Evolutionary conservation across 2,888 invertebrate species (phyloP).

Genomic region (Chrysomela aeneicollis): DNA sequence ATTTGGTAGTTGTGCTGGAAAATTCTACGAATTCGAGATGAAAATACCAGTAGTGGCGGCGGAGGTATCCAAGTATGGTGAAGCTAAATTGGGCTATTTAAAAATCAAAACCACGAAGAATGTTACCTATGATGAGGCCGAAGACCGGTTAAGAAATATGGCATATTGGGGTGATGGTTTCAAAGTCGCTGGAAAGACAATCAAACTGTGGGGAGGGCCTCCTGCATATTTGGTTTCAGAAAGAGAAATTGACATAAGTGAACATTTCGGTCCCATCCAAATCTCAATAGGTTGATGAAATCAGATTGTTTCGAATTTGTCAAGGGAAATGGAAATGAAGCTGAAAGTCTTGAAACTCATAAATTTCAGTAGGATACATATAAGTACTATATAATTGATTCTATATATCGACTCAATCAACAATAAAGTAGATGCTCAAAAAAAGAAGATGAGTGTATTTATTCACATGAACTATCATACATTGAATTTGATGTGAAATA

Average conservation of each 20-base stretch:
- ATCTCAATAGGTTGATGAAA: neutral
- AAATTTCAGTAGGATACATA: too few relatives aligned
- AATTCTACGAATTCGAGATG: neutral
- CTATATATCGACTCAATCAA: too few relatives aligned
- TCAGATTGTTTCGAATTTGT: too few relatives aligned
- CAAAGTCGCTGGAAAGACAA: conserved; percentile 8
- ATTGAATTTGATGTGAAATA: too few relatives aligned
- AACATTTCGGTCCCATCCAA: neutral
- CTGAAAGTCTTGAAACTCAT: too few relatives aligned
- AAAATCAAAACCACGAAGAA: neutral
- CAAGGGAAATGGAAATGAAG: too few relatives aligned
- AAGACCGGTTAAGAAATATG: conserved; percentile 15
- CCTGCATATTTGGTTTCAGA: neutral
- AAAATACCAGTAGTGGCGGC: neutral
- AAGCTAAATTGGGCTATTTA: neutral
- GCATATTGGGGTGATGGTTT: conserved; percentile 17
- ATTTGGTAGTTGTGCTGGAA: neutral
- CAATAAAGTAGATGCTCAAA: too few relatives aligned
- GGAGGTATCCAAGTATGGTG: neutral
- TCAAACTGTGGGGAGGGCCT: neutral
- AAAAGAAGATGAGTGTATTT: too few relatives aligned
- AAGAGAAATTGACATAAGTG: neutral
- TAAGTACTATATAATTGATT: too few relatives aligned
- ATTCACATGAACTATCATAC: too few relatives aligned
- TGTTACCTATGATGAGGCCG: conserved; percentile 10